phyloP scores from a whole-genome alignment of 1,140 invertebrate species.

The Luehdorfia chinensis region DNA sequence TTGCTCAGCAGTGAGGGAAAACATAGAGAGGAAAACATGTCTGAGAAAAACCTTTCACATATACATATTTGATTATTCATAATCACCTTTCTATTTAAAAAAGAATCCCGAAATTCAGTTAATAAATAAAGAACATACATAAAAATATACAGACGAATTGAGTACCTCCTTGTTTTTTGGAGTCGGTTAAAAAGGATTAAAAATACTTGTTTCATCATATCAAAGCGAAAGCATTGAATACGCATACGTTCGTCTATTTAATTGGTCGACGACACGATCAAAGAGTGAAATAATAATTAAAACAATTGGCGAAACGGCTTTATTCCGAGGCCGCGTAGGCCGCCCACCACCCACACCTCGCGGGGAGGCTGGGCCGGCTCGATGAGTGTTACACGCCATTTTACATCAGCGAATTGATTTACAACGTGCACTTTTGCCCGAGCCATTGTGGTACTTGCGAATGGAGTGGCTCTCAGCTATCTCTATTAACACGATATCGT shows the following conservation, averaged over 20 bases:
- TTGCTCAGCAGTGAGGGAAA: no score
- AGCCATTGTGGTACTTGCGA: neutral
- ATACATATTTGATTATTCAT: no score
- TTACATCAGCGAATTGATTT: slow-evolving; percentile 15
- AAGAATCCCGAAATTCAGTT: no score
- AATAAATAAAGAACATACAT: no score
- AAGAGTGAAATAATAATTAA: slow-evolving; percentile 17
- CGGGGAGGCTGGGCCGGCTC: no score
- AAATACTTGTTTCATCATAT: no score
- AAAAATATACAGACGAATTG: no score
- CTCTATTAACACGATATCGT: slow-evolving; percentile 1
- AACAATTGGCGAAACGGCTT: slow-evolving; percentile 14
- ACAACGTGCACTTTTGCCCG: slow-evolving; percentile 7
- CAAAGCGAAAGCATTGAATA: slow-evolving; percentile 5
- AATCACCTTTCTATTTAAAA: no score
- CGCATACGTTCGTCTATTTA: slow-evolving; percentile 4
- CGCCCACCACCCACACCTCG: neutral
- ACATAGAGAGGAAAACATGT: no score
- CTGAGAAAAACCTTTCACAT: no score
- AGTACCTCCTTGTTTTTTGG: no score
- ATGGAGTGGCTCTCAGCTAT: neutral
- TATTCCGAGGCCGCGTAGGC: neutral
- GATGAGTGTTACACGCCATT: slow-evolving; percentile 1
- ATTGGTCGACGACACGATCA: slow-evolving; percentile 14
- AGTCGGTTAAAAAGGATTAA: no score